Evolutionary conservation across 2,888 invertebrate genomes (phyloP).

Genomic region (Drosophila paranaensis): DNA sequence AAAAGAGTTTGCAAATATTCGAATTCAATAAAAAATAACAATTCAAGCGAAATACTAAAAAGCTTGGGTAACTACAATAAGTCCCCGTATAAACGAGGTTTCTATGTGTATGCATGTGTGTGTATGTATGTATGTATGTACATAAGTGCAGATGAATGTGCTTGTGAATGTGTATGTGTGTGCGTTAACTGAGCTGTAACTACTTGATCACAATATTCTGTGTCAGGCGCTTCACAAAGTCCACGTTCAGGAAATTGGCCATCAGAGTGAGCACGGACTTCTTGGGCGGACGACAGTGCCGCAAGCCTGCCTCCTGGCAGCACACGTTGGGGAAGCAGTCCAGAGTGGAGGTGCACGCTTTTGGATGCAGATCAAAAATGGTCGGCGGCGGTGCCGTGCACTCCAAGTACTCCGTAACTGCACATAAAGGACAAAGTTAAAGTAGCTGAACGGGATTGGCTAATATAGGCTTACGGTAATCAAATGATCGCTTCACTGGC

Average conservation of each 20-base stretch:
- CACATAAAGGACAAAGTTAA: not conserved
- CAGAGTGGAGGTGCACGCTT: slow-evolving; percentile 88
- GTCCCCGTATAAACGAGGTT: slow-evolving; percentile 37
- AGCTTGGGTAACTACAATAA: not conserved
- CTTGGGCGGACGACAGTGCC: slow-evolving; percentile 90
- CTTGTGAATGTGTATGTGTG: not conserved
- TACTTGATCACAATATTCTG: slow-evolving; percentile 84
- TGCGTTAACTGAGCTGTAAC: slow-evolving; percentile 16
- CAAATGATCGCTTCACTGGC: slow-evolving; percentile 88
- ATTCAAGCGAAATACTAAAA: slow-evolving; percentile 9
- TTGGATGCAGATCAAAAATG: slow-evolving; percentile 89
- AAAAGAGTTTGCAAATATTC: slow-evolving; percentile 1
- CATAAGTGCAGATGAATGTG: not conserved
- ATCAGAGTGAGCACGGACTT: slow-evolving; percentile 89
- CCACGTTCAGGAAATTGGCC: slow-evolving; percentile 85
- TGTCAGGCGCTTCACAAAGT: slow-evolving; percentile 83
- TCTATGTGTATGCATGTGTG: slow-evolving; percentile 1
- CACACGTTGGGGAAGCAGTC: slow-evolving; percentile 93
- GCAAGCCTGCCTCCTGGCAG: slow-evolving; percentile 90
- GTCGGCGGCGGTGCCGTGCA: slow-evolving; percentile 90
- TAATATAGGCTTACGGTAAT: slow-evolving; percentile 87
- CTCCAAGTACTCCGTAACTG: slow-evolving; percentile 89
- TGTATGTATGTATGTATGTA: slow-evolving; percentile 2
- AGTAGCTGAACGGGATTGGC: not conserved
- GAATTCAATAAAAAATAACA: slow-evolving; percentile 1